These are phyloP conservation scores for Drosophila willistoni DNA, from an alignment of 1,140 invertebrate genomes.

Conservation along the genomic window DNA sequence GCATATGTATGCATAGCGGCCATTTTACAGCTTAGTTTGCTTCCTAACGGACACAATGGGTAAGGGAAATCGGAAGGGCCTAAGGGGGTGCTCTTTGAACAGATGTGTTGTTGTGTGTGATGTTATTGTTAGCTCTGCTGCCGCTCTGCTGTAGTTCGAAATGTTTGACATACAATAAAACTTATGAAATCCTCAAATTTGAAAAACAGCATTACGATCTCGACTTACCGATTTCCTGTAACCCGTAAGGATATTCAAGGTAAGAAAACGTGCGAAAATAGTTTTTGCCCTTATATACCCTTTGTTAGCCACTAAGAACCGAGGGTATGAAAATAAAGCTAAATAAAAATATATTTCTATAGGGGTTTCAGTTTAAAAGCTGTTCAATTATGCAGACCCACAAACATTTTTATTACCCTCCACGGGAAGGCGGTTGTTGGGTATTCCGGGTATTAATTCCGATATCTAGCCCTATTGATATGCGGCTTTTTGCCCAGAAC, in stretches of 20 bases:
- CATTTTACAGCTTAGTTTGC: constrained; percentile 46
- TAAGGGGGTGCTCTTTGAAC: neutral
- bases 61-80: neutral
- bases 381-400: neutral
- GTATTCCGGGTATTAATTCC: neutral
- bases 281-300: neutral
- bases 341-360: constrained; percentile 1
- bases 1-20: constrained; percentile 48
- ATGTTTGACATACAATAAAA: constrained; percentile 11
- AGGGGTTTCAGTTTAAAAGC: neutral
- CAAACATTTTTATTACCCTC: constrained; percentile 4
- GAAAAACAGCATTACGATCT: neutral
- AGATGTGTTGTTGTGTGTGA: neutral
- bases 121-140: constrained; percentile 3
- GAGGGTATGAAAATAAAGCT: neutral
- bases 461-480: no score
- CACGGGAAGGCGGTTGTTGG: neutral
- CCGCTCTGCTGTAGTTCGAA: neutral
- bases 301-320: neutral
- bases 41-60: neutral
- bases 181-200: constrained; percentile 3
- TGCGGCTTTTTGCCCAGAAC: no score
- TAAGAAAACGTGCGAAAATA: neutral
- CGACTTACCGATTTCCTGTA: neutral
- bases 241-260: no score